Conservation (phyloP, 1,140 invertebrate species). For the Samia ricini region DNA sequence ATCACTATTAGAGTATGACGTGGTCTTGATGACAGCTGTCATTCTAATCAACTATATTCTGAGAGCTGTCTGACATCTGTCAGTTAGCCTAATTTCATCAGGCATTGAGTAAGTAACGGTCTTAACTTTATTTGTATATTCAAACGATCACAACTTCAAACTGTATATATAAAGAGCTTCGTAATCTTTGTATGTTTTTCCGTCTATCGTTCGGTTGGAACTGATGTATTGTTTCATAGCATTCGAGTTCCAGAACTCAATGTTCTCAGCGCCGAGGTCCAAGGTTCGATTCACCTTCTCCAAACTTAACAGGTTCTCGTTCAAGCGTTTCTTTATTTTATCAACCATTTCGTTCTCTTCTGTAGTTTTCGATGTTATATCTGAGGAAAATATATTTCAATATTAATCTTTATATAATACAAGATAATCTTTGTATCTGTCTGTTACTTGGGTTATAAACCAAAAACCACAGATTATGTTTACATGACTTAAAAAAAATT, state of each 20-base stretch:
- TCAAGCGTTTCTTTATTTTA: conserved; percentile 51
- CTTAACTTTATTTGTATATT: background rate
- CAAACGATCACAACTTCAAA: background rate
- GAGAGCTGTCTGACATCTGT: no score
- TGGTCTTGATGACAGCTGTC: no score
- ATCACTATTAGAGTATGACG: no score
- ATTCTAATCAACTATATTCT: no score
- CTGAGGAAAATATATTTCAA: conserved; percentile 44
- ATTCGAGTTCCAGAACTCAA: conserved; percentile 48
- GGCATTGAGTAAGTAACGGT: background rate
- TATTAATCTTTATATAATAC: no score
- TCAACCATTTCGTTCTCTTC: conserved; percentile 38
- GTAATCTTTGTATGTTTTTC: conserved; percentile 44
- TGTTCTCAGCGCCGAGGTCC: conserved; percentile 38
- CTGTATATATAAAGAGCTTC: conserved; percentile 5
- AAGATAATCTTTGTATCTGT: no score
- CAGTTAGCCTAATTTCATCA: background rate
- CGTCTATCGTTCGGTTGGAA: conserved; percentile 41
- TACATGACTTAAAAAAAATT: no score
- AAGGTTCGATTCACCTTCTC: conserved; percentile 44
- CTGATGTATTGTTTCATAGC: conserved; percentile 44
- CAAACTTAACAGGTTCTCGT: conserved; percentile 38
- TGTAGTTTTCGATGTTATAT: conserved; percentile 37
- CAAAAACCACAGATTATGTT: background rate
- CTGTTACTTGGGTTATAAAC: no score